Base-by-base conservation (phyloP, 2,113 vertebrate genomes). In the Bujurquina vittata region DNA sequence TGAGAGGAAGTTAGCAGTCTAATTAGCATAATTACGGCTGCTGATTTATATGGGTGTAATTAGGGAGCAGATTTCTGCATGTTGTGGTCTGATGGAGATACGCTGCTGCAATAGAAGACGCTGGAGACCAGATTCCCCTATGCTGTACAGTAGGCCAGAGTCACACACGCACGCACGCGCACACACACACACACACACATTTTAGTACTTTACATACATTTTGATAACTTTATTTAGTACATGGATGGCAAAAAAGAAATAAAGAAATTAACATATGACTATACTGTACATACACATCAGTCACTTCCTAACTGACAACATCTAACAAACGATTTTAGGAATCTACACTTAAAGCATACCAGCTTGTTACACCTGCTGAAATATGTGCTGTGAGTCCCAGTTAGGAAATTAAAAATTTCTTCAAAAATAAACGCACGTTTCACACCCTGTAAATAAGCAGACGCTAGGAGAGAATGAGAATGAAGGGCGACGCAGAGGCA, bases 1-100 rank as follows among this genome's bases (percentile, higher is more conserved):
- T 89, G 90, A 94, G 91, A 94, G 94, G 93, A 96, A 95, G 95
- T 95, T 89, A 89, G 90, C 89, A 40, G 76, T 75, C 91, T 94
- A 89, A 95, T 96, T 94, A 95, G 91, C 93, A 93, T 95, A 95
- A 95, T 95, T 94, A 94, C 88, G 62, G 91, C 85, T 87, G 91
- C 89, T 92, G 93, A 94, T 95, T 95, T 94, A 91, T 93, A 95
- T 91, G 93, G 91, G 86, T 89, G 91, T 94, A 94, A 94, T 95
- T 94, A 95, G 89, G 81, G 11, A 91, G 80, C 88, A 88, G 90
- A 90, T 93, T 89, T 93, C 75, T 56, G 81, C 89, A 83, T 59
- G 87, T 74, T 83, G 86, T 73, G 83, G 76, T 86, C 81, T 84
- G 88, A 85, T 79, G 88, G 85, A 89, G 87, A 90, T 67, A 58